Evolutionary conservation across 23 tunicate species (phyloP).

Genomic region (Phallusia fumigata): DNA sequence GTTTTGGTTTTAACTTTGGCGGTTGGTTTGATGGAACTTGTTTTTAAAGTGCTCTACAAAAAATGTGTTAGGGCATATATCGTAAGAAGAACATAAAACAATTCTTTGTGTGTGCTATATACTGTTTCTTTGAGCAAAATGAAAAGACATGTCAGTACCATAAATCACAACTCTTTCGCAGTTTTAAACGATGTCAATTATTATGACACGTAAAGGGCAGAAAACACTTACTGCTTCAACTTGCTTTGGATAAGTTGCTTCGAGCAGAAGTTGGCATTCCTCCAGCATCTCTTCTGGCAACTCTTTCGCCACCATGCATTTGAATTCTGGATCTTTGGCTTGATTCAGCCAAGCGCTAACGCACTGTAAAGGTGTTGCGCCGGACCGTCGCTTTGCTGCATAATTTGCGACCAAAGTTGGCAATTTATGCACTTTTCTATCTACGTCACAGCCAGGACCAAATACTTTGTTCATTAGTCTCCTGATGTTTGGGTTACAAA

Average conservation of each 20-base stretch:
- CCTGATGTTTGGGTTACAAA: neutral
- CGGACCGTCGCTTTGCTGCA: neutral
- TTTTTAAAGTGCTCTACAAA: no score
- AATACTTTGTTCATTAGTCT: neutral
- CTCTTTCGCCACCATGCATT: neutral
- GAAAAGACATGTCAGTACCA: no score
- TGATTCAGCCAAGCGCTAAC: neutral
- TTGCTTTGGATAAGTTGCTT: neutral
- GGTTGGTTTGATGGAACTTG: no score
- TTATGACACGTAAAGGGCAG: no score
- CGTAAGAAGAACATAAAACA: no score
- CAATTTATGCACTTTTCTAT: neutral
- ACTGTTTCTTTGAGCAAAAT: no score
- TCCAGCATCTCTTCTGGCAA: neutral
- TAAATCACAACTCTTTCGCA: no score
- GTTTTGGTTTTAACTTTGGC: no score
- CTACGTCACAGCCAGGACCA: neutral
- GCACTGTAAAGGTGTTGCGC: neutral
- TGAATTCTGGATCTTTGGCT: neutral
- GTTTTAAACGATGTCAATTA: no score
- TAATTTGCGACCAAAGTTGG: neutral
- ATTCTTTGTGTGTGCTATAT: no score
- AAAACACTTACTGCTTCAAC: no score
- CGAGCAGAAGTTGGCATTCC: neutral
- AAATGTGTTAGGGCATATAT: no score